Evolutionary conservation across 2,797 vertebrate genomes (phyloP).

Genomic region (Gymnopithys bicolor): DNA sequence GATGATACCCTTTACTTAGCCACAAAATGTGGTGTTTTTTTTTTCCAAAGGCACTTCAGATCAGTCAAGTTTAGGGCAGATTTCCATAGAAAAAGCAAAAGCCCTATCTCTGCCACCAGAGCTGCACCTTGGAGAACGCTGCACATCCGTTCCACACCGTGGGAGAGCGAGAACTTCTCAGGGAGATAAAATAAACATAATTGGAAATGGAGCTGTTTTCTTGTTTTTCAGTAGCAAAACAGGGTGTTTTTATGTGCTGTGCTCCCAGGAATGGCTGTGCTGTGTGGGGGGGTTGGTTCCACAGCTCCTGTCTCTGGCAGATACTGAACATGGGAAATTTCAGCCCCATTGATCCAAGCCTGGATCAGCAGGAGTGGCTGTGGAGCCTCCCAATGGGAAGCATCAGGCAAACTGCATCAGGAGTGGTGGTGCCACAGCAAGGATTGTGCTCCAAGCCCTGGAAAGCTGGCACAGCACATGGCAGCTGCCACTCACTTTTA

Average conservation of each 20-base stretch:
- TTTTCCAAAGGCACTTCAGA: not conserved
- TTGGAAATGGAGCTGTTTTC: not conserved
- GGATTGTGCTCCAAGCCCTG: not conserved
- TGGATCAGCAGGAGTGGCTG: not conserved
- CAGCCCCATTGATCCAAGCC: constrained; percentile 4
- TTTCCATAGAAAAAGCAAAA: not conserved
- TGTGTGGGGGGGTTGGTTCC: not conserved
- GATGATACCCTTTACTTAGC: not conserved
- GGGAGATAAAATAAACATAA: constrained; percentile 10
- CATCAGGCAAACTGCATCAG: not conserved
- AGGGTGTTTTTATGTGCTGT: not conserved
- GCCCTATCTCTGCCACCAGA: not conserved
- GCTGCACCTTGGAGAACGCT: not conserved
- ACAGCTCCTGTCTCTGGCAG: constrained; percentile 43
- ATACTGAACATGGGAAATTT: constrained; percentile 46
- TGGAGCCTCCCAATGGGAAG: constrained; percentile 21
- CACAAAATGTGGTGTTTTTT: not conserved
- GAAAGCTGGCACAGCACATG: not conserved
- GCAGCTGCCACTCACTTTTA: not conserved
- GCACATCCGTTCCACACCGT: not conserved
- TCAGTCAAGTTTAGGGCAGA: not conserved
- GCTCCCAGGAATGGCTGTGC: not conserved
- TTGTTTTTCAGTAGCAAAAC: not conserved
- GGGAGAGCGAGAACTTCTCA: not conserved
- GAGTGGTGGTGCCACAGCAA: not conserved